These are phyloP conservation scores for Egretta garzetta DNA, from an alignment of 2,113 vertebrate species.

Conservation along the genomic window DNA sequence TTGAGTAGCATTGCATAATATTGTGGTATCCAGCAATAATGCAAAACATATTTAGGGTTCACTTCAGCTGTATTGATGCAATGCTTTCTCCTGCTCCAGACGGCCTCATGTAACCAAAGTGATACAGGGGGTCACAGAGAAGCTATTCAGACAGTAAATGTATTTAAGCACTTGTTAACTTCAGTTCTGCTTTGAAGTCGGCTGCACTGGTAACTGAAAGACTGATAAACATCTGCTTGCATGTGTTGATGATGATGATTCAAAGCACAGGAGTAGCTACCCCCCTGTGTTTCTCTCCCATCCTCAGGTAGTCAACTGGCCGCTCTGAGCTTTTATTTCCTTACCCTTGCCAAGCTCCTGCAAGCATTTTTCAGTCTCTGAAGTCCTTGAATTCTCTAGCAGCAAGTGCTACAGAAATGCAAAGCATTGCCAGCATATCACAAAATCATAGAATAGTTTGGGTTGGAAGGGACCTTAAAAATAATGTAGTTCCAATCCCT, in stretches of 20 bases:
- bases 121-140: background rate
- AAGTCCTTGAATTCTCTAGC: background rate
- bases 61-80: background rate
- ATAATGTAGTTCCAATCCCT: no score
- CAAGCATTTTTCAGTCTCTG: background rate
- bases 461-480: no score
- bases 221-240: background rate
- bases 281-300: background rate
- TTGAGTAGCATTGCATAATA: background rate
- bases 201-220: background rate
- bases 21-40: background rate
- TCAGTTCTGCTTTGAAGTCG: background rate
- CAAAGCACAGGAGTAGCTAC: background rate
- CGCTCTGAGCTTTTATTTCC: background rate
- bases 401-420: background rate
- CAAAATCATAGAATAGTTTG: no score
- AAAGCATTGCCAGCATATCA: background rate
- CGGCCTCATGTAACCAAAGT: background rate
- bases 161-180: background rate
- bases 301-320: background rate
- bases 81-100: background rate
- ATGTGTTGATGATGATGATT: background rate
- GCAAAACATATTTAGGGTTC: background rate
- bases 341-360: background rate
- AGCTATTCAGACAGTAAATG: background rate